Percentiles rank a stretch among this genome's conserved stretches.
Evolutionary conservation across 1,140 invertebrate species (phyloP).

Genomic region (Ips typographus): DNA sequence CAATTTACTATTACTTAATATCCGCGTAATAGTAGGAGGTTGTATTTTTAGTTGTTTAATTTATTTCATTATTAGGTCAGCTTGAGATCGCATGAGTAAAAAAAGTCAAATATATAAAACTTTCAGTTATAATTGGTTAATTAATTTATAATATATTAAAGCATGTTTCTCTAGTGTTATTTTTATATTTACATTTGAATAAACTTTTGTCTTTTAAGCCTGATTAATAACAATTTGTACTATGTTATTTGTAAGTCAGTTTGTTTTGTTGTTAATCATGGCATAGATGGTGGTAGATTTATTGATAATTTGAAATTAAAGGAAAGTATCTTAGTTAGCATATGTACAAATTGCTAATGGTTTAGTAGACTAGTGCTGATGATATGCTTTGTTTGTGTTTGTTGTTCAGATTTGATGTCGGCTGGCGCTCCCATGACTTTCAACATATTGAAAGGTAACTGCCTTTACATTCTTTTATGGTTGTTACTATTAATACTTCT

Average conservation of each 20-base stretch:
- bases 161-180: slow-evolving; percentile 29
- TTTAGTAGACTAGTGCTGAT: slow-evolving; percentile 52
- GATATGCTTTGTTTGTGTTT: slow-evolving; percentile 62
- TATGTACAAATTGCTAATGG: slow-evolving; percentile 31
- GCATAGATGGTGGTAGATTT: no score
- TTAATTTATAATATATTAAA: slow-evolving; percentile 31
- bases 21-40: slow-evolving; percentile 21
- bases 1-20: slow-evolving; percentile 22
- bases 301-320: background rate
- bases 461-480: slow-evolving; percentile 40
- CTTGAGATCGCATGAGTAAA: slow-evolving; percentile 42
- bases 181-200: slow-evolving; percentile 19
- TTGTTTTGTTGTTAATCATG: background rate
- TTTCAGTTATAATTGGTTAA: slow-evolving; percentile 14
- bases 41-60: slow-evolving; percentile 36
- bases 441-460: slow-evolving; percentile 77
- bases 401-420: slow-evolving; percentile 73
- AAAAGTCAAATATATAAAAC: slow-evolving; percentile 11
- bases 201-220: slow-evolving; percentile 14
- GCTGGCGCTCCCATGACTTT: slow-evolving; percentile 71
- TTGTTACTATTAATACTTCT: slow-evolving; percentile 15
- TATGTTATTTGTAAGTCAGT: background rate
- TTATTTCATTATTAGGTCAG: slow-evolving; percentile 32
- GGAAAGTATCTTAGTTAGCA: background rate
- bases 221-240: slow-evolving; percentile 26